These are phyloP conservation scores for Notothenia rossii DNA, from an alignment of 2,113 vertebrate species.

Conservation along the genomic window DNA sequence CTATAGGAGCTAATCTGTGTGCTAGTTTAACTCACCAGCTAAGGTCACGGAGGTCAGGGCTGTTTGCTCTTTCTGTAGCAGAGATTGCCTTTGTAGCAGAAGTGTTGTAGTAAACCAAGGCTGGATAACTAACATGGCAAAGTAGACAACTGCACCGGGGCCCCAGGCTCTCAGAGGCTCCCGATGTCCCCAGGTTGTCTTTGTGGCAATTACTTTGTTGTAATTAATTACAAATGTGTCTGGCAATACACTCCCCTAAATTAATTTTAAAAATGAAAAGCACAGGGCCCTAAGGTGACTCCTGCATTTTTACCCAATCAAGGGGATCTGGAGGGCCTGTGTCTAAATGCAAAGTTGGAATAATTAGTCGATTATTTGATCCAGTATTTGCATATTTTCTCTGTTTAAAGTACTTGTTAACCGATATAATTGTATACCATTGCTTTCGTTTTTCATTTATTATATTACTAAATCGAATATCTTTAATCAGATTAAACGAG, in stretches of 20 bases:
- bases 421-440: background rate
- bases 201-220: conserved; percentile 6
- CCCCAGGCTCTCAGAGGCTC: background rate
- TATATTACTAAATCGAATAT: background rate
- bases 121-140: background rate
- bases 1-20: conserved; percentile 10
- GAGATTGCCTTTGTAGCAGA: conserved; percentile 11
- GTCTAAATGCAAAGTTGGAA: background rate
- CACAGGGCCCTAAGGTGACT: background rate
- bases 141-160: background rate
- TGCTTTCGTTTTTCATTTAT: background rate
- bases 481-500: background rate
- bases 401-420: background rate
- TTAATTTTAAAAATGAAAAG: conserved; percentile 13
- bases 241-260: background rate
- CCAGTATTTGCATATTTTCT: background rate
- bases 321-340: background rate
- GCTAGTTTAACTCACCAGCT: conserved; percentile 2
- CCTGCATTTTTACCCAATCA: background rate
- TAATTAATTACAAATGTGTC: conserved; percentile 2
- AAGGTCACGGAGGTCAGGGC: conserved; percentile 19
- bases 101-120: conserved; percentile 1
- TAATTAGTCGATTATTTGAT: background rate
- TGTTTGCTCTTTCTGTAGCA: conserved; percentile 22
- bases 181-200: background rate